These are phyloP conservation scores for Resseliella maxima DNA, from an alignment of 2,888 invertebrate genomes.

Conservation along the genomic window DNA sequence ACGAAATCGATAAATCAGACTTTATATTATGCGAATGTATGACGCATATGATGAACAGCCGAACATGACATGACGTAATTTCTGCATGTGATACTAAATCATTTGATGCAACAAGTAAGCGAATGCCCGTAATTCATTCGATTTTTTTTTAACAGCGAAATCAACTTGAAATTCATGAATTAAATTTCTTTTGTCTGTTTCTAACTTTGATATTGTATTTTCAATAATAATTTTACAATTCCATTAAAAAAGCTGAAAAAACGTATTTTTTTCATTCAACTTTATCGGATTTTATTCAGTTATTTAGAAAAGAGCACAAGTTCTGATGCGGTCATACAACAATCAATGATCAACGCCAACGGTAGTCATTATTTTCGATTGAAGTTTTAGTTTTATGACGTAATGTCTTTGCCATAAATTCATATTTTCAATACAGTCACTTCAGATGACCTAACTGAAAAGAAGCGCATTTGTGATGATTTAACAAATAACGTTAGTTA, in stretches of 20 bases:
- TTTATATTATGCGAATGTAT: not conserved
- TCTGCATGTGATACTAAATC: not conserved
- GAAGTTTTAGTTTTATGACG: not conserved
- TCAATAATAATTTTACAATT: too few relatives aligned
- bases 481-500: not conserved
- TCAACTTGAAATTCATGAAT: not conserved
- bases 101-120: not conserved
- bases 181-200: not conserved
- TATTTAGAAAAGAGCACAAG: too few relatives aligned
- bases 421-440: not conserved
- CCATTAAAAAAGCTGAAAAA: too few relatives aligned
- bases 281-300: too few relatives aligned
- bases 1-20: slow-evolving; percentile 29
- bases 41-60: slow-evolving; percentile 1
- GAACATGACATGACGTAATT: slow-evolving; percentile 7
- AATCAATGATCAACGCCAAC: too few relatives aligned
- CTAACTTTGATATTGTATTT: not conserved
- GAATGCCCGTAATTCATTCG: not conserved
- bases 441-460: not conserved
- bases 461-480: not conserved
- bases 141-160: too few relatives aligned
- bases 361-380: not conserved
- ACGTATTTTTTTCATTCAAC: too few relatives aligned
- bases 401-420: not conserved
- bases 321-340: too few relatives aligned